Base-by-base conservation (phyloP, 2,888 invertebrate genomes). In the Muscina levida region DNA sequence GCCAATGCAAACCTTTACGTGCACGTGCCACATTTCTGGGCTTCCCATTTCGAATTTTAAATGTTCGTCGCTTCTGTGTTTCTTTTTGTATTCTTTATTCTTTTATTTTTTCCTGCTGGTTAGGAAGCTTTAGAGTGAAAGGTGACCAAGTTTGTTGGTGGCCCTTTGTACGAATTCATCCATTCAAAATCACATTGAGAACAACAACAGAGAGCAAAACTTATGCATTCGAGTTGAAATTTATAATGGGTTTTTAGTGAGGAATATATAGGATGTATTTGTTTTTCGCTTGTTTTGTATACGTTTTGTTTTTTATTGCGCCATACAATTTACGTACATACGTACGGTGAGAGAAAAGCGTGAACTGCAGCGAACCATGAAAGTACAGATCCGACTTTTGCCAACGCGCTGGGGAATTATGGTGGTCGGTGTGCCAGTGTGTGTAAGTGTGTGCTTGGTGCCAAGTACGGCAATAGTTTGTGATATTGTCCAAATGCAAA, bases 41-140 rank as follows among this genome's bases (percentile, higher is more conserved):
- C 11, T 62, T 62, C 19, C 62, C 39, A 51, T 24, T 72, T 51
- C 31, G 39, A n/a, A 42, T 53, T 19, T 66, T 19, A 19, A 51
- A 19, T 51, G n/a, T n/a, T n/a, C n/a, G n/a, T n/a, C n/a, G n/a
- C 13, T 70, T 73, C 42, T 46, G 26, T n/a, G n/a, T n/a, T n/a
- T n/a, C n/a, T n/a, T n/a, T n/a, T n/a, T n/a, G n/a, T n/a, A n/a
- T n/a, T n/a, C n/a, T n/a, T n/a, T n/a, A n/a, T n/a, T n/a, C 59
- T 66, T 26, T 59, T 46, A 42, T 81, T 81, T 71, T n/a, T n/a
- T n/a, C n/a, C n/a, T 57, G 53, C 59, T 37, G 51, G 81, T 77
- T 77, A 77, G 81, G 81, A 81, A 77, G 77, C 77, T 77, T 75
- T 81, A 81, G 81, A 81, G 77, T 77, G 81, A 81, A 81, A 81